A percentile compares a stretch with the other conserved stretches of the same genome.
Conservation (phyloP, 2,797 vertebrate genomes). For the Bovichtus diacanthus region DNA sequence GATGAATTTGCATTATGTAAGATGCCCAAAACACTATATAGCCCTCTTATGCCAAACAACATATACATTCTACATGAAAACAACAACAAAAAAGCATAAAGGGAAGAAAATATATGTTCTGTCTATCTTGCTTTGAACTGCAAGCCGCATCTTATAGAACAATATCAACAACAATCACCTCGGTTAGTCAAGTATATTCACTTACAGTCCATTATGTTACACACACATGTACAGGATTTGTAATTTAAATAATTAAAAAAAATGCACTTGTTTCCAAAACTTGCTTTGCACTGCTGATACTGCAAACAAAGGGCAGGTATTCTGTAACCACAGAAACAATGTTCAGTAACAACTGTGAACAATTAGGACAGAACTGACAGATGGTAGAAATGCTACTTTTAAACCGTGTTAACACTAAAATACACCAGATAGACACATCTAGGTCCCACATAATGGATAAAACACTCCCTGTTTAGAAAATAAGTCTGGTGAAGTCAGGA, state of each 20-base stretch:
- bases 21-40: background rate
- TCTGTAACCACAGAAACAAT: constrained; percentile 43
- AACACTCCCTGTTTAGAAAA: constrained; percentile 4
- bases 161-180: background rate
- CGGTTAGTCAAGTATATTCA: background rate
- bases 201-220: background rate
- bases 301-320: constrained; percentile 10
- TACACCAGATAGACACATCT: background rate
- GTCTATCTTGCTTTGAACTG: too few relatives aligned
- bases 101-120: too few relatives aligned
- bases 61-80: background rate
- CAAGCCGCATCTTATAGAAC: background rate
- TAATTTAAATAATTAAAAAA: background rate
- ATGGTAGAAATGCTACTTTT: constrained; percentile 4
- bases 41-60: background rate
- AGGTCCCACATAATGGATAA: background rate
- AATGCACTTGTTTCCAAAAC: background rate
- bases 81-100: background rate
- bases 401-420: constrained; percentile 13
- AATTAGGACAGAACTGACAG: constrained; percentile 8
- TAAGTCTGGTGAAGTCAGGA: background rate
- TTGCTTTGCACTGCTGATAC: constrained; percentile 3
- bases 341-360: constrained; percentile 11
- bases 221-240: background rate
- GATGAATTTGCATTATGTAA: background rate